These are phyloP conservation scores for Turnix velox DNA, from an alignment of 2,113 vertebrate species.

Conservation along the genomic window DNA sequence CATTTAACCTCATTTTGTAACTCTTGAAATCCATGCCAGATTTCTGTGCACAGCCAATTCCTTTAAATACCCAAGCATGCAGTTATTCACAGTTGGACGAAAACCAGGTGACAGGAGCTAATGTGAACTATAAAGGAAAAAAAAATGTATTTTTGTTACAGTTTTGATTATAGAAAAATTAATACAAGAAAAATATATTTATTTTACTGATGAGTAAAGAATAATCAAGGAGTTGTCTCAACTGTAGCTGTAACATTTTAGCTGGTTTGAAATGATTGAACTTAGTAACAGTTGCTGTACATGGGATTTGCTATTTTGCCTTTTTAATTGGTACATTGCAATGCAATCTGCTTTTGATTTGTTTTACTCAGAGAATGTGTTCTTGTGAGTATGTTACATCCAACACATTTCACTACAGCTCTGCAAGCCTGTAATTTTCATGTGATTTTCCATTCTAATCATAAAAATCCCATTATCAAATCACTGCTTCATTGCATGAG, in stretches of 20 bases:
- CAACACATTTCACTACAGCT: background rate
- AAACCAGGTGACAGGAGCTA: background rate
- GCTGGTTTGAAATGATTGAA: background rate
- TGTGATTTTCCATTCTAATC: background rate
- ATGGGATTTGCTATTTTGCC: background rate
- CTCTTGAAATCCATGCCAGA: background rate
- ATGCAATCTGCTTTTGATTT: background rate
- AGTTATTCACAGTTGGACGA: background rate
- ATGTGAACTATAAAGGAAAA: background rate
- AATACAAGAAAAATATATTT: background rate
- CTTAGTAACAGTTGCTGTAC: background rate
- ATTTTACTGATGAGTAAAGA: background rate
- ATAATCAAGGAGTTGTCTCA: background rate
- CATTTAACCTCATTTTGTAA: background rate
- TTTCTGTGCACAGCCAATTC: background rate
- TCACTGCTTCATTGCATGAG: background rate
- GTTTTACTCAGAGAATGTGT: background rate
- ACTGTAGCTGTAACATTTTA: background rate
- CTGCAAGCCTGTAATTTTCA: background rate
- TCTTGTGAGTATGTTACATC: background rate
- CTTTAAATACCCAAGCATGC: background rate
- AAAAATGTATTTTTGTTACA: background rate
- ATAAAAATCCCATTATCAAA: background rate
- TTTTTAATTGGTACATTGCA: background rate
- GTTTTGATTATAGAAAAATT: background rate